Evolutionary conservation across 2,888 invertebrate species (phyloP), one percentile per base, ranked within the genome.

Genomic region (Acleris emargana): DNA sequence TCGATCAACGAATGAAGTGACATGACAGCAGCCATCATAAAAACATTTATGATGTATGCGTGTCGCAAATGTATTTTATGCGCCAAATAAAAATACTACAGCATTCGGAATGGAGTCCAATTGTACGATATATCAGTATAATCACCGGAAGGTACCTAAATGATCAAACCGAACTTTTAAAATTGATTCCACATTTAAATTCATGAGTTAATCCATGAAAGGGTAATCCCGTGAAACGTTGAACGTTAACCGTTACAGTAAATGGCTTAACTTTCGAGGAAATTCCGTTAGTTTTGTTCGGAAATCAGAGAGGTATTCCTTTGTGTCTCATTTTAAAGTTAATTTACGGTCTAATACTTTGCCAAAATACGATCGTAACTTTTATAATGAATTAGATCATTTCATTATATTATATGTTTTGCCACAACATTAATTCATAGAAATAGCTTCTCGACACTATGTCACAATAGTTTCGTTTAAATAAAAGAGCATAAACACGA

Each of bases 21-120:
- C 53, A 60, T 16, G 47, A 49, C 43, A 32, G 64, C 50, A 54
- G 50, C 64, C 50, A 20, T 55, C 50, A 60, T 60, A 64, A 59
- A 64, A 59, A 54, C 50, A 32, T 64, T 64, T 64, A 64, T 60
- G 54, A 64, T 50, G 54, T 54, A 64, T 64, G 59, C 42, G 64
- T 55, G 50, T 17, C 50, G 18, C 53, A 54, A 64, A 60, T 50
- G 28, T 59, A 18, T 58, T 53, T 54, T 49, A 49, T 54, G 43
- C 25, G 59, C 3, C 47, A 25, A 53, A 58, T 53, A 42, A 54
- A 52, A 58, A 63, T 25, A 32, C 45, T 17, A 38, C 38, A 4
- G 18, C 7, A 59, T 53, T 64, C 42, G 20, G 2, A 42, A 54
- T 17, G 45, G 6, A 45, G 6, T 45, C 45, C 7, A 45, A 45